A percentile compares a stretch with the other conserved stretches of the same genome.
phyloP scores from a whole-genome alignment of 2,888 invertebrate genomes.

The Plusia festucae region DNA sequence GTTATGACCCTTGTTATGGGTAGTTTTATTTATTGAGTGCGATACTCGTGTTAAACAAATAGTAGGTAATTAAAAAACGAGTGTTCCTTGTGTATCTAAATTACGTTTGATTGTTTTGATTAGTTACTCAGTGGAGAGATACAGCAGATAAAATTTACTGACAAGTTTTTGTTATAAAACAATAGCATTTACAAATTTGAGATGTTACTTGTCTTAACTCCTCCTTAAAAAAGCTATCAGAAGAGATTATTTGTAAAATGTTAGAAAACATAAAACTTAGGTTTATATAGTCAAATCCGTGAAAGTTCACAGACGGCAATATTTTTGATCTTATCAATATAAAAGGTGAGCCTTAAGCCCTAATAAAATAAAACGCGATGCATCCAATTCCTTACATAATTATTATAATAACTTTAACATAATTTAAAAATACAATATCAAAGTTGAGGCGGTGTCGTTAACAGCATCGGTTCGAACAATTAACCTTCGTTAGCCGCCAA shows the following conservation, averaged over 20 bases:
- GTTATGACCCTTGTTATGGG: slow-evolving; percentile 73
- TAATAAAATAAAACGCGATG: slow-evolving; percentile 27
- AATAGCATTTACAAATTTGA: not conserved
- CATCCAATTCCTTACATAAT: slow-evolving; percentile 37
- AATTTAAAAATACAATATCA: slow-evolving; percentile 56
- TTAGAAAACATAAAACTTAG: slow-evolving; percentile 2
- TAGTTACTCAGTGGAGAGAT: not conserved
- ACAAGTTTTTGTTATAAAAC: not conserved
- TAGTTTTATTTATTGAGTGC: slow-evolving; percentile 69
- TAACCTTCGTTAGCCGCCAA: slow-evolving; percentile 81
- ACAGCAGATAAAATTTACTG: not conserved
- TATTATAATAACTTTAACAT: slow-evolving; percentile 52
- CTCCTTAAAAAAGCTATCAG: too few relatives aligned
- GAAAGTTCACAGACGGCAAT: slow-evolving; percentile 31
- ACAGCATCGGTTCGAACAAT: slow-evolving; percentile 71
- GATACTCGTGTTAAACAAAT: slow-evolving; percentile 46
- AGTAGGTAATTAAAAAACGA: slow-evolving; percentile 30
- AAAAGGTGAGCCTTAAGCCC: slow-evolving; percentile 23
- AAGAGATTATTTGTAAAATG: not conserved
- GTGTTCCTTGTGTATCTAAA: slow-evolving; percentile 11
- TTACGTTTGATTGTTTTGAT: slow-evolving; percentile 15
- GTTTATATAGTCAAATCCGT: slow-evolving; percentile 8
- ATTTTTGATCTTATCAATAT: slow-evolving; percentile 39
- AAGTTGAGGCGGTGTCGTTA: slow-evolving; percentile 61
- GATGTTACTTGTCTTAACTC: too few relatives aligned